Conservation (phyloP, 2,797 vertebrate genomes). For the Trachops cirrhosus region DNA sequence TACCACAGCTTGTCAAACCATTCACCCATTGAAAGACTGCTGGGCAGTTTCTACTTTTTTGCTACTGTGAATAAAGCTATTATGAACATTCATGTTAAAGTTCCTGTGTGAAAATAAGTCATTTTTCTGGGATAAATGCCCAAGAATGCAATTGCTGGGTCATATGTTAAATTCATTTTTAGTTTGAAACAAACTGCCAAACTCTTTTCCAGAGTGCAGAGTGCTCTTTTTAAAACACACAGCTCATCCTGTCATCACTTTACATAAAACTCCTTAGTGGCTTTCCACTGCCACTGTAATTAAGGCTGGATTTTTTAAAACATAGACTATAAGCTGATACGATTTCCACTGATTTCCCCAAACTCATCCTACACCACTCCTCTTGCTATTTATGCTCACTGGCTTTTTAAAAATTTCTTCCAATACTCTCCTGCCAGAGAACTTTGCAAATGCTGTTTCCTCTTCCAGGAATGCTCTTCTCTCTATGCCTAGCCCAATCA, state of each 20-base stretch:
- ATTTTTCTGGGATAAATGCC: slow-evolving; percentile 37
- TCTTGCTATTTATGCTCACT: background rate
- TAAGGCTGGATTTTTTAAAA: background rate
- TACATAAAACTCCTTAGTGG: slow-evolving; percentile 14
- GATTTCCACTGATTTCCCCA: slow-evolving; percentile 36
- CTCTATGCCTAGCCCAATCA: background rate
- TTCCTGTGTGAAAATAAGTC: slow-evolving; percentile 27
- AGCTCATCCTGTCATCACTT: slow-evolving; percentile 41
- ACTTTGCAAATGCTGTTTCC: background rate
- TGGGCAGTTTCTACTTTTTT: background rate
- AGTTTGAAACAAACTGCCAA: slow-evolving; percentile 37
- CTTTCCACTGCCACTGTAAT: background rate
- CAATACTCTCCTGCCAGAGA: background rate
- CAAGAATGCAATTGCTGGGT: slow-evolving; percentile 24
- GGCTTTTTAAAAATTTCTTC: background rate
- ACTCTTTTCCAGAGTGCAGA: slow-evolving; percentile 23
- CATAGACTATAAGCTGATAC: background rate
- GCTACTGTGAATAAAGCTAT: background rate
- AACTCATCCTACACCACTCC: background rate
- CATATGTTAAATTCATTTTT: slow-evolving; percentile 29
- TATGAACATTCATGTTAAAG: slow-evolving; percentile 5
- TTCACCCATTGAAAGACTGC: background rate
- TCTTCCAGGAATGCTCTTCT: background rate
- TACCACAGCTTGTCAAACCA: background rate
- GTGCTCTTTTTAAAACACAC: background rate